These are phyloP conservation scores for Micromys minutus DNA, from an alignment of 2,113 vertebrate species.

Conservation along the genomic window DNA sequence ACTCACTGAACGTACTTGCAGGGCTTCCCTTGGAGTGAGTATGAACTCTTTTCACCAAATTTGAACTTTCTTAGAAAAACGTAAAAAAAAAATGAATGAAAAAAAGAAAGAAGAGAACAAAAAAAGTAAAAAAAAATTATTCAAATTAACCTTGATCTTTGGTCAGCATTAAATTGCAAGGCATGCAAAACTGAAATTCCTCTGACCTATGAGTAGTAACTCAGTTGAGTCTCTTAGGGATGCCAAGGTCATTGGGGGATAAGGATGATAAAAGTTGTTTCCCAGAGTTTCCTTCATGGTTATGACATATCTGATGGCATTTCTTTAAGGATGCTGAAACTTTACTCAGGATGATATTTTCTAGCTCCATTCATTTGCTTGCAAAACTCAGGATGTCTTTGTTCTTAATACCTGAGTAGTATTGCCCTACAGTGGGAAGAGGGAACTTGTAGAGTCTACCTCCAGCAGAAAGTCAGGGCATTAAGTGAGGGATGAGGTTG, in stretches of 20 bases:
- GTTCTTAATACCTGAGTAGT: too few relatives aligned
- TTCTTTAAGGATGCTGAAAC: too few relatives aligned
- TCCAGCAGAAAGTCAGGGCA: too few relatives aligned
- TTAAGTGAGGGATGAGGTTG: too few relatives aligned
- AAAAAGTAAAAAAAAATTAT: neutral
- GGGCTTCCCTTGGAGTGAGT: slow-evolving; percentile 47
- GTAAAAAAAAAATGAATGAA: slow-evolving; percentile 82
- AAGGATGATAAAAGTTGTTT: neutral
- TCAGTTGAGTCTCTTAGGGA: neutral
- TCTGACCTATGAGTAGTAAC: rapidly evolving
- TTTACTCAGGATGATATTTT: too few relatives aligned
- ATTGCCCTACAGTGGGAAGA: too few relatives aligned
- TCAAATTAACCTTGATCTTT: slow-evolving; percentile 71
- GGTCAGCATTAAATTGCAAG: slow-evolving; percentile 21
- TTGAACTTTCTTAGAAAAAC: slow-evolving; percentile 86
- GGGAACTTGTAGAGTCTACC: too few relatives aligned
- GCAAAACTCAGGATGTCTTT: too few relatives aligned
- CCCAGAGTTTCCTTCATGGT: neutral
- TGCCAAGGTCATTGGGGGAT: neutral
- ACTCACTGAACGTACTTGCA: too few relatives aligned
- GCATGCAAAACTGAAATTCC: neutral
- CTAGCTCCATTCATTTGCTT: too few relatives aligned
- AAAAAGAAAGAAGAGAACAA: slow-evolving; percentile 77
- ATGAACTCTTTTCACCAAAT: slow-evolving; percentile 82
- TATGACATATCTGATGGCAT: neutral